Evolutionary conservation across 2,113 vertebrate species (phyloP).

Genomic region (Tor tambroides): DNA sequence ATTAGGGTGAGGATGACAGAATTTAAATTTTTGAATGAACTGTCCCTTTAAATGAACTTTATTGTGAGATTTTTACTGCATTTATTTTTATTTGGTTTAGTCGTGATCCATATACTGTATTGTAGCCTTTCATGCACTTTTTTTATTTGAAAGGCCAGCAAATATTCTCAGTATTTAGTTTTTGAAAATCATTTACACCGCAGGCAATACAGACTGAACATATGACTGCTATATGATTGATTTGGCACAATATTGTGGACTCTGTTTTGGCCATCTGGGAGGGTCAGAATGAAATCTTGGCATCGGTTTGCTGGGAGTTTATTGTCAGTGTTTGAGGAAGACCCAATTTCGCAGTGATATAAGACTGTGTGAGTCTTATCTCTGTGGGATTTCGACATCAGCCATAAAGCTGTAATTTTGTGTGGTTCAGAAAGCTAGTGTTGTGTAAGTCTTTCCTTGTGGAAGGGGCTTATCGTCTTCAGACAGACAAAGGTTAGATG

Average conservation of each 20-base stretch:
- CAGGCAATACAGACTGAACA: conserved; percentile 4
- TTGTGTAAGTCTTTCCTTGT: conserved; percentile 19
- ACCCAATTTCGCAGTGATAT: conserved; percentile 37
- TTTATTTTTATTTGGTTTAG: conserved; percentile 27
- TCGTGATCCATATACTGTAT: background rate
- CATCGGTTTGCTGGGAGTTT: conserved; percentile 38
- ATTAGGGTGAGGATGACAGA: background rate
- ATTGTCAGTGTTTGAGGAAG: conserved; percentile 40
- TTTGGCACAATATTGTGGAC: conserved; percentile 55
- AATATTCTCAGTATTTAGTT: background rate
- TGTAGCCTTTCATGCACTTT: conserved; percentile 1
- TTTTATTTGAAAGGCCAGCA: conserved; percentile 20
- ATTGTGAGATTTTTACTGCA: conserved; percentile 33
- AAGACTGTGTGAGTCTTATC: conserved; percentile 6
- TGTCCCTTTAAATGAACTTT: too few species aligned
- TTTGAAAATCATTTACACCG: conserved; percentile 27
- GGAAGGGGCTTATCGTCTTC: conserved; percentile 10
- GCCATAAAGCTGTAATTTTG: conserved; percentile 46
- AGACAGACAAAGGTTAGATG: background rate
- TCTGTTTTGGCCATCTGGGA: conserved; percentile 32
- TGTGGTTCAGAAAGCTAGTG: conserved; percentile 1
- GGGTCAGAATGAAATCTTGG: conserved; percentile 46
- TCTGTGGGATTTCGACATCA: conserved; percentile 48
- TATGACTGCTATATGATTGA: conserved; percentile 47
- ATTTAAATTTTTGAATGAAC: background rate